Evolutionary conservation across 2,113 vertebrate genomes (phyloP), one percentile per base, ranked within the genome.

Genomic region (Pipra filicauda): DNA sequence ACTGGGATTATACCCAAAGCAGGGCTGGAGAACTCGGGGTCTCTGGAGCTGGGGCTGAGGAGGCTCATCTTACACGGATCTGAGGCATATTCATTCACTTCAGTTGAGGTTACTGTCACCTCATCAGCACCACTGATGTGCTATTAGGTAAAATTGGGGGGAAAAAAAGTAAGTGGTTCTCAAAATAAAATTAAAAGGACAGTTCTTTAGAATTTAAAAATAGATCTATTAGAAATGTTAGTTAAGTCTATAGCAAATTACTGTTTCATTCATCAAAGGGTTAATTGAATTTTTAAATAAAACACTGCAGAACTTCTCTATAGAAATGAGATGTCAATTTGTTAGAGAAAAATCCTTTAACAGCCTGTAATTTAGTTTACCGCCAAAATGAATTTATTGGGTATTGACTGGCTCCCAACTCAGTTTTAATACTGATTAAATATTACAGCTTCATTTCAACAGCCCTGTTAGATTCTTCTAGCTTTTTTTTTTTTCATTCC

Each of bases 381-480:
- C 82, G 92, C 69, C 70, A 91, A 96, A 96, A 85, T 96, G 35
- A 97, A 95, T 97, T 96, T 97, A 94, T 96, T 96, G 94, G 73
- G 49, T 88, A 95, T 95, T 30, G 79, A 96, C 93, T 96, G 75
- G 55, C 83, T 97, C 61, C 95, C 81, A 92, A 76, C 55, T 97
- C 78, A 76, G 43, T 97, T 96, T 96, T 95, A 95, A 88, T 92
- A 85, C 35, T 23, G 30, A 94, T 89, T 94, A 89, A 94, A 76
- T 91, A 95, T 85, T 77, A 37, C 95, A 89, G 66, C 66, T 93
- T 76, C 24, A n/a, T 93, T 95, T 77, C 51, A 95, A 61, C 30
- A 22, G 19, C 30, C 65, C 22, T 80, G 11, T 58, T 77, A 74
- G 7, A 11, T 93, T 52, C 27, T 52, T 51, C 49, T 51, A 51